Conservation (phyloP, 2,113 vertebrate genomes). For the Centropus bengalensis region DNA sequence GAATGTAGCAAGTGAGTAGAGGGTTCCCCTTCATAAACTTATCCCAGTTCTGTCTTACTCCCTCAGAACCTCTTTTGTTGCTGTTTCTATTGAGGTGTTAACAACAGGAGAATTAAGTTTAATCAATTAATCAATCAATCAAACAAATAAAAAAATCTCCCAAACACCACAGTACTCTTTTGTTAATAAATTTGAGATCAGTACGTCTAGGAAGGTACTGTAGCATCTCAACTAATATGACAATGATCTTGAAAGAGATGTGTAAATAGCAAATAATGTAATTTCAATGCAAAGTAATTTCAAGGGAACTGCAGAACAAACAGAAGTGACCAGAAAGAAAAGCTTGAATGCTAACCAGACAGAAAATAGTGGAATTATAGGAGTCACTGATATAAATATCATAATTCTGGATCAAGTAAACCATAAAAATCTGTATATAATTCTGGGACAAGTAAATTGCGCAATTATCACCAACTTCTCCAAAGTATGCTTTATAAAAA, state of each 20-base stretch:
- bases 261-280: not conserved
- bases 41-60: not conserved
- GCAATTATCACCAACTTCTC: not conserved
- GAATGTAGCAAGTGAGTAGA: not conserved
- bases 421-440: not conserved
- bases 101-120: not conserved
- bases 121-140: not conserved
- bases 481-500: not conserved
- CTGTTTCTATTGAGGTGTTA: not conserved
- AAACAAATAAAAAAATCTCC: too few relatives aligned
- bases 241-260: not conserved
- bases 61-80: not conserved
- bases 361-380: not conserved
- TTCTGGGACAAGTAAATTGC: not conserved
- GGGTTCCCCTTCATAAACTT: not conserved
- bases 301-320: not conserved
- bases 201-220: not conserved
- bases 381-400: not conserved
- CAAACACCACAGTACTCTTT: fast-evolving
- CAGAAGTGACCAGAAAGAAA: not conserved
- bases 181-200: not conserved
- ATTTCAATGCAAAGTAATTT: not conserved
- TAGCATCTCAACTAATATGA: not conserved
- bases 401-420: not conserved
- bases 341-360: not conserved